Base-by-base conservation (phyloP, 2,797 vertebrate genomes). In the Tapirus indicus region DNA sequence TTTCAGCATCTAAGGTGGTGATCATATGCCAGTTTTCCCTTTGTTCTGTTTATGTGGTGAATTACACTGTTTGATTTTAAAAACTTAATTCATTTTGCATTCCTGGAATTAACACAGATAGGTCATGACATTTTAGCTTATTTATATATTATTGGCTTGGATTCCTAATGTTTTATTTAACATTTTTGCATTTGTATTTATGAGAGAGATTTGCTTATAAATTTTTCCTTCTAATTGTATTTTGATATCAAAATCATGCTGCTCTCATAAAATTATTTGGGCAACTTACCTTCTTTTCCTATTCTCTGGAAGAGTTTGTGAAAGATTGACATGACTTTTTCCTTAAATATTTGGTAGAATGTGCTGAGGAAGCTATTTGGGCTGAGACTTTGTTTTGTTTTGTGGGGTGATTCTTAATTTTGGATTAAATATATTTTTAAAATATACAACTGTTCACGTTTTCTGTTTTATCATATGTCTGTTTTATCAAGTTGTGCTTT, bases 131-230 rank as follows among this genome's bases (percentile, higher is more conserved):
- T 41, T 91, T 93, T 44, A 82, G n/a, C 38, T 56, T 80, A 1
- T 21, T 90, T 66, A 35, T 56, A 58, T 72, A 27, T 29, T 74
- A 79, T 62, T 95, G 20, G 13, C 41, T 84, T 84, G 7, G 49
- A 93, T 78, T 85, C 94, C 44, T 86, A 83, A 80, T 69, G 60
- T n/a, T 72, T 89, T 44, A 16, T 64, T 87, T 91, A 72, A 68
- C 11, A 0, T 27, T 87, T 91, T 72, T 77, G 1, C 18, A 84
- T 84, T 68, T 88, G 16, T 87, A 14, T 87, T 58, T 7, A 27
- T 38, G 6, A 87, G 9, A 75, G 6, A 87, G 9, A 75, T 49
- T 87, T 93, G 11, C 9, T 91, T 77, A 54, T 86, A 56, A 84
- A 12, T 93, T 44, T 29, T 82, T 96, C 25, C 52, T 90, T 90